Percentiles rank a stretch among this genome's conserved stretches.
Evolutionary conservation across 2,797 vertebrate genomes (phyloP).

Genomic region (Oophaga sylvatica): DNA sequence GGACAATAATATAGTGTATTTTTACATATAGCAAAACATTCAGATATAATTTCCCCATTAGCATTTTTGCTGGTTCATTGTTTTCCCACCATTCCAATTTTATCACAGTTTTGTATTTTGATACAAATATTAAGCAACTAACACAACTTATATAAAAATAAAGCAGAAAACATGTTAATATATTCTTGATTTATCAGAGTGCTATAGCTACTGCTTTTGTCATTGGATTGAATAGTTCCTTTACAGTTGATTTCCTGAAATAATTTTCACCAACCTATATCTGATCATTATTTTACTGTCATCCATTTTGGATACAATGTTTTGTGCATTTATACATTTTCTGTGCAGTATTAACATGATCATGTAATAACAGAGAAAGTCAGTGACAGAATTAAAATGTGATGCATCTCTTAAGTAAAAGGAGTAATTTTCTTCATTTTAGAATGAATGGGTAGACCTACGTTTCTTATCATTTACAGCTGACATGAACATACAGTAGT

Average conservation of each 20-base stretch:
- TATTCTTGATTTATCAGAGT: background rate
- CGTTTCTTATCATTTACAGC: conserved; percentile 2
- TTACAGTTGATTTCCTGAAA: background rate
- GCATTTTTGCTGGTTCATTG: background rate
- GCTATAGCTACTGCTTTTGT: background rate
- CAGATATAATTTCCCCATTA: background rate
- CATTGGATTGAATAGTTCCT: background rate
- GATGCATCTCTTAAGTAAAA: background rate
- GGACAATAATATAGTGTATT: background rate
- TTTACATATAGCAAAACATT: background rate
- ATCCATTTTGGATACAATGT: no score
- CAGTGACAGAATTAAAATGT: background rate
- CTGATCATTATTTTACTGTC: background rate
- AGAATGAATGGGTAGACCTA: background rate
- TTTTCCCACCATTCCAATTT: background rate
- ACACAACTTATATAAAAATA: background rate
- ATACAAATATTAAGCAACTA: background rate
- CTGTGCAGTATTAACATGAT: no score
- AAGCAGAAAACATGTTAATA: background rate
- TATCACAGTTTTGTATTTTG: background rate
- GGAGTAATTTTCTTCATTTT: background rate
- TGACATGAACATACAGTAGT: background rate
- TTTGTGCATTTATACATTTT: no score
- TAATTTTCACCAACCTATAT: background rate
- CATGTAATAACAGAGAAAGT: background rate